A percentile compares a stretch with the other conserved stretches of the same genome.
Evolutionary conservation across 2,888 invertebrate species (phyloP).

Genomic region (Cephus runcator): DNA sequence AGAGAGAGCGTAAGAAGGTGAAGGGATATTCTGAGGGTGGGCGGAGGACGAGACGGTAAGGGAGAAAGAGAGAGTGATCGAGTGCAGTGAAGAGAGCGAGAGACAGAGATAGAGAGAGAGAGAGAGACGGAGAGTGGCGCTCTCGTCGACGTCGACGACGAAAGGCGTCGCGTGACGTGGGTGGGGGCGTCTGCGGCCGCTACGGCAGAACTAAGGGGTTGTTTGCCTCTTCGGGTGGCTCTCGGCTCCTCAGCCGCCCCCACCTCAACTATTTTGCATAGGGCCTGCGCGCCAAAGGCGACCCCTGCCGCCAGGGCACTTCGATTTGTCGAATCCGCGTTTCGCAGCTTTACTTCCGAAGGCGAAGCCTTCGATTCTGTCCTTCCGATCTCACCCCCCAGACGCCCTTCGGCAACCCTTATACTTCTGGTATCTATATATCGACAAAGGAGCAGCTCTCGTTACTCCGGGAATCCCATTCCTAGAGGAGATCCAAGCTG

Average conservation of each 20-base stretch:
- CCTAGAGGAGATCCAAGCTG: neutral
- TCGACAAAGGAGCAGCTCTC: neutral
- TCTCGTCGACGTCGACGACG: conserved; percentile 49
- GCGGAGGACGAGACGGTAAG: neutral
- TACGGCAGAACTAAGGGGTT: conserved; percentile 64
- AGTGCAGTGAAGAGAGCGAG: neutral
- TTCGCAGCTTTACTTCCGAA: conserved; percentile 36
- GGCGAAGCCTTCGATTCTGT: neutral
- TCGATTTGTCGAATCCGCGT: conserved; percentile 61
- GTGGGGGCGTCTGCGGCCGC: conserved; percentile 64
- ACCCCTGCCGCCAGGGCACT: conserved; percentile 34
- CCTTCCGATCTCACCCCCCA: neutral
- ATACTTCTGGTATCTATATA: conserved; percentile 9
- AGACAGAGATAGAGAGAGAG: conserved; percentile 8
- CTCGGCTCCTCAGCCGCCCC: conserved; percentile 49
- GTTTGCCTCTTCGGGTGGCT: conserved; percentile 59
- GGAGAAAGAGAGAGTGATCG: neutral
- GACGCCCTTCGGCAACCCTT: neutral
- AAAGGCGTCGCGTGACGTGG: conserved; percentile 55
- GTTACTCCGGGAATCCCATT: neutral
- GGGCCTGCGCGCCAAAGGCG: conserved; percentile 56
- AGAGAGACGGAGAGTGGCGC: conserved; percentile 32
- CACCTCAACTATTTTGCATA: conserved; percentile 58
- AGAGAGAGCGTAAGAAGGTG: no score
- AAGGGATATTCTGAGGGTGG: no score